Percentiles rank a stretch among this genome's conserved stretches.
phyloP scores from a whole-genome alignment of 2,113 vertebrate genomes.

The mouse (Mus musculus) region GRCm39 chr2:171176501-171177000 shows the following conservation, averaged over 20 bases:
- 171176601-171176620: neutral
- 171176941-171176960: neutral
- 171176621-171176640: neutral
- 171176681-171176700: neutral
- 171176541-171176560: neutral
- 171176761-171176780: neutral
- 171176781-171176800: neutral
- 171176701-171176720: neutral
- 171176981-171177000: neutral
- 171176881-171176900: neutral
- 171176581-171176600: neutral
- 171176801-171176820: conserved; percentile 23
- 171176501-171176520: neutral
- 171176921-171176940: neutral
- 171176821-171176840: neutral
- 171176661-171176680: neutral
- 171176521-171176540: fast-evolving
- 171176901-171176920: neutral
- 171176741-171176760: conserved; percentile 51
- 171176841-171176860: neutral
- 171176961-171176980: no score
- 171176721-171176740: conserved; percentile 4
- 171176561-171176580: fast-evolving
- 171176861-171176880: neutral
- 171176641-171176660: neutral